Base-by-base conservation (phyloP, 2,797 vertebrate genomes). In the Girardinus metallicus region DNA sequence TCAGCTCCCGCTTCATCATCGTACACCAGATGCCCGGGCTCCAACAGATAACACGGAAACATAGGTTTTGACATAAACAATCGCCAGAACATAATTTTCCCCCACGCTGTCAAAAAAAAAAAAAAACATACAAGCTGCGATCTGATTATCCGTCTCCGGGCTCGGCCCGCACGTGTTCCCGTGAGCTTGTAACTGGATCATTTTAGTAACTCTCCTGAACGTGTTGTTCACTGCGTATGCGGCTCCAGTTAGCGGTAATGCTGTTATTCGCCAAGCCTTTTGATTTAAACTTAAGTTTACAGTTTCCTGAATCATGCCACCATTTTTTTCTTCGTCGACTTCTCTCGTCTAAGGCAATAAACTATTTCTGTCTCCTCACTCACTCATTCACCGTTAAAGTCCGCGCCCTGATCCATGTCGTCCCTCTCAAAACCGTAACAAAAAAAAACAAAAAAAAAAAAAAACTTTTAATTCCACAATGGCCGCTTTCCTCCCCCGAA, bases 381-480 rank as follows among this genome's bases (percentile, higher is more conserved):
- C 81, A 88, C 82, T 83, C 87, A 76, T 75, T 74, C 81, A 75
- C 87, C 82, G 85, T 90, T 86, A 85, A 88, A 91, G 85, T 47
- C 36, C 13, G 15, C 66, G 43, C 71, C 79, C 77, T 74, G 74
- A 9, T 76, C 55, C 76, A 60, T 70, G 73, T 76, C 77, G 79
- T 87, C 82, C 47, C 82, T 90, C 82, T 88, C 76, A 73, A 79
- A 87, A 82, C 71, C 77, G 84, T 73, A 80, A 87, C 68, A 85
- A 89, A 90, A 86, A 85, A 16, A 0, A 13, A 15, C 4, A 47
- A 47, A 41, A 41, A 36, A 36, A 36, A 43, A 43, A 44, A 13
- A 46, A 15, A 1, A 0, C 44, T 23, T 88, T 87, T 88, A 8
- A 83, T 86, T 92, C 81, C 81, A 87, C 49, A 84, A 86, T 77